Evolutionary conservation across 2,888 invertebrate species (phyloP), one percentile per base, ranked within the genome.

Genomic region (Pemphredon lugubris): DNA sequence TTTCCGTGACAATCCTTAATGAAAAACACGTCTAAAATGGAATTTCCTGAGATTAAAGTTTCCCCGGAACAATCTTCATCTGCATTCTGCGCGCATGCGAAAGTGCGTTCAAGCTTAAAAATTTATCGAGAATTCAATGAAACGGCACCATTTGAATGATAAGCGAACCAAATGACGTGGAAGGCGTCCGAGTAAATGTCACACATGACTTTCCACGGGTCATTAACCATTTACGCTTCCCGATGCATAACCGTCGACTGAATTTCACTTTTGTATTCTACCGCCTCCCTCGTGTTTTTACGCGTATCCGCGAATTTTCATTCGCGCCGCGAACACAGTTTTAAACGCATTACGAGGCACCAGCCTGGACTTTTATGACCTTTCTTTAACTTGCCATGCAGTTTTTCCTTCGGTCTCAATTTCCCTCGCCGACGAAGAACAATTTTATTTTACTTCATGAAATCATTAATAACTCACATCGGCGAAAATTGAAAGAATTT

Each of bases 111-210:
- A 60, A 64, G 69, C 75, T 76, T 61, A 77, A 83, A 81, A 83
- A 86, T 86, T 85, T 84, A 85, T 86, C 67, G 81, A 51, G 37
- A 65, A 61, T 70, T 71, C 77, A 66, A 81, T 69, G 77, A 75
- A 77, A 79, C 73, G 77, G 63, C 72, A 71, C 69, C 78, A 69
- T 85, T 84, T 83, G 86, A 87, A 88, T 87, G 83, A 87, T 81
- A 87, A 86, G 82, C 81, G 84, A 55, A 77, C 64, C 61, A 84
- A 88, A 84, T 86, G 87, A 86, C 58, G 83, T 73, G 86, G 86
- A 87, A 87, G 79, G 79, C 80, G 84, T 83, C 82, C 82, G 85
- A 86, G 73, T 75, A 75, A 79, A 78, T 78, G 77, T 72, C 81
- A 72, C 77, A 68, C 76, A 73, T 75, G 76, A 78, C 73, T 81